Base-by-base conservation (phyloP, 2,113 vertebrate genomes). In the Eidolon helvum region DNA sequence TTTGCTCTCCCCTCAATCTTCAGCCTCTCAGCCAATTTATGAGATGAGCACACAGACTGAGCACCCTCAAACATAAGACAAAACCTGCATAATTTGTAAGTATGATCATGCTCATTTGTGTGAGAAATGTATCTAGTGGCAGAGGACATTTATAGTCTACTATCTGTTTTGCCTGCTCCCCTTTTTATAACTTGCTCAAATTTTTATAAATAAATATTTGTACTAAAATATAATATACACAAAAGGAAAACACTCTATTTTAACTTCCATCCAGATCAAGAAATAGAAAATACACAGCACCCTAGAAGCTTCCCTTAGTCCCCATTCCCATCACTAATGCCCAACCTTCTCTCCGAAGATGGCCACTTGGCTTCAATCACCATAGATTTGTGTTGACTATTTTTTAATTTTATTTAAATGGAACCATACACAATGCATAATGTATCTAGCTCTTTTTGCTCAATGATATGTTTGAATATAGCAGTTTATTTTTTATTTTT, bases 31-130 rank as follows among this genome's bases (percentile, higher is more conserved):
- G 43, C 28, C 57, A 85, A 0, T 50, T 80, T 92, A 79, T 66
- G 16, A 91, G 50, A 77, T 0, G 30, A 55, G 26, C 65, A 40
- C 12, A 63, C 24, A 24, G 12, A 35, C 50, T 10, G 16, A 85
- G 50, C 10, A 18, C 11, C 24, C 55, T 80, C 50, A 55, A 66
- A 82, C 33, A 55, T 50, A 43, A 77, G 53, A 71, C 3, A 4
- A 30, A 95, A 82, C 53, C 8, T 43, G 16, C 10, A 1, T 9
- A 28, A 72, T 45, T n/a, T 1, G 0, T 4, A 72, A 15, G 35
- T 21, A 26, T 0, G 24, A 12, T 28, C 43, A 21, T 30, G 14
- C 15, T 9, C 35, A 4, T 59, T 28, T 43, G 1, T 0, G 0
- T 53, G 45, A 85, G 57, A 45, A 26, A 21, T 5, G 18, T 8